Base-by-base conservation (phyloP, 1,140 invertebrate genomes). In the Drosophila bocki region DNA sequence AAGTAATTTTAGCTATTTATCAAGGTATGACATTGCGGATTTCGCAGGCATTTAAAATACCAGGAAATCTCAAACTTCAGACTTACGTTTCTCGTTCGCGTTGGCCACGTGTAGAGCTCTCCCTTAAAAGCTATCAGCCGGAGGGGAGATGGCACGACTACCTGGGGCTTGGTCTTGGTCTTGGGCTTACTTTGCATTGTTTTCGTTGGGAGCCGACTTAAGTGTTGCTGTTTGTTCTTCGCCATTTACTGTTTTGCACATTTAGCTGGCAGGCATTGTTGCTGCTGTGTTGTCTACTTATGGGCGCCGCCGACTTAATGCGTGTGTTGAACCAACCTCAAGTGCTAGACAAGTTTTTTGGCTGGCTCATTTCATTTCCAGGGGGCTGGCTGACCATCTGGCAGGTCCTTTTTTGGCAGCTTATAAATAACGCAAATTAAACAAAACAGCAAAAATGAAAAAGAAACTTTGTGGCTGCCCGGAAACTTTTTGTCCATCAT, bases 361-460 rank as follows among this genome's bases (percentile, higher is more conserved):
- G 41, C 45, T 57, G 51, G 45, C 56, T 68, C 65, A 68, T 74
- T 57, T 69, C 45, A 58, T 69, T 79, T 79, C 75, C 45, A 56
- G 35, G 35, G 59, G 77, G 77, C 65, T 17, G 50, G 32, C 59
- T 64, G 69, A 70, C 65, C 81, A 84, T 54, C 77, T 80, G 72
- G 44, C 71, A 50, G 44, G 51, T 61, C 33, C 65, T 71, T 70
- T 77, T 80, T 70, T 87, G 60, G 59, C 59, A 87, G 85, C 84
- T 88, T 87, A 78, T 81, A 87, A 88, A 87, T 88, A 87, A 87
- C 74, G 58, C 57, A 84, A 88, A 87, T 87, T 87, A 87, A 88
- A 84, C 72, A 80, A 78, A 87, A 88, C 77, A 83, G 19, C 68
- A 54, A 64, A 67, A 58, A 80, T 62, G 58, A 62, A 61, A 80